Conservation (phyloP, 2,797 vertebrate genomes). For the Acanthopagrus latus region DNA sequence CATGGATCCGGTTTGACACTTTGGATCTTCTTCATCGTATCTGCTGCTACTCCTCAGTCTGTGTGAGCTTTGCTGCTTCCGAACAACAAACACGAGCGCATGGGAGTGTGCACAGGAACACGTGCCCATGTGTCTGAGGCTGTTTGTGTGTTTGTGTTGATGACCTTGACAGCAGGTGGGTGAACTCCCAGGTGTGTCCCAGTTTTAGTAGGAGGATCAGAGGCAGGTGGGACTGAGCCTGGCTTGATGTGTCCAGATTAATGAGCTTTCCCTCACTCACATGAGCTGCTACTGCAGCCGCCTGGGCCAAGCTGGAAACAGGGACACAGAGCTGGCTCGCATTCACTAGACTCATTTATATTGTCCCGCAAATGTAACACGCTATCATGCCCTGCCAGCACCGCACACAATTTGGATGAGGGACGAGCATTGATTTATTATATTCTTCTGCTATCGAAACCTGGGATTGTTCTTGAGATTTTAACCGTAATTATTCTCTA, state of each 20-base stretch:
- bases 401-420: slow-evolving; percentile 53
- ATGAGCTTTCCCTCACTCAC: slow-evolving; percentile 79
- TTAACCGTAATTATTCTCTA: slow-evolving; percentile 59
- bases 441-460: slow-evolving; percentile 58
- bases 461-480: slow-evolving; percentile 57
- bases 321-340: slow-evolving; percentile 77
- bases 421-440: slow-evolving; percentile 57
- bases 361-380: slow-evolving; percentile 61
- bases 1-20: slow-evolving; percentile 21
- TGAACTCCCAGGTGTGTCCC: slow-evolving; percentile 85
- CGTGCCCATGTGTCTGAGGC: slow-evolving; percentile 38
- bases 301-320: slow-evolving; percentile 70
- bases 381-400: slow-evolving; percentile 61
- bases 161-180: slow-evolving; percentile 79
- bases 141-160: slow-evolving; percentile 59
- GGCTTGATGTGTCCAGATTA: slow-evolving; percentile 80
- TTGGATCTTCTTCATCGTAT: slow-evolving; percentile 24
- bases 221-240: slow-evolving; percentile 79
- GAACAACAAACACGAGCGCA: slow-evolving; percentile 7
- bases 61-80: neutral
- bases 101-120: slow-evolving; percentile 2
- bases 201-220: slow-evolving; percentile 81
- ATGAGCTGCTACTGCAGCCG: slow-evolving; percentile 72
- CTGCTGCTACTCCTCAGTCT: slow-evolving; percentile 1
- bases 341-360: slow-evolving; percentile 65